A percentile compares a stretch with the other conserved stretches of the same genome.
phyloP scores from a whole-genome alignment of 2,113 vertebrate genomes.

The Gallinago undulata region DNA sequence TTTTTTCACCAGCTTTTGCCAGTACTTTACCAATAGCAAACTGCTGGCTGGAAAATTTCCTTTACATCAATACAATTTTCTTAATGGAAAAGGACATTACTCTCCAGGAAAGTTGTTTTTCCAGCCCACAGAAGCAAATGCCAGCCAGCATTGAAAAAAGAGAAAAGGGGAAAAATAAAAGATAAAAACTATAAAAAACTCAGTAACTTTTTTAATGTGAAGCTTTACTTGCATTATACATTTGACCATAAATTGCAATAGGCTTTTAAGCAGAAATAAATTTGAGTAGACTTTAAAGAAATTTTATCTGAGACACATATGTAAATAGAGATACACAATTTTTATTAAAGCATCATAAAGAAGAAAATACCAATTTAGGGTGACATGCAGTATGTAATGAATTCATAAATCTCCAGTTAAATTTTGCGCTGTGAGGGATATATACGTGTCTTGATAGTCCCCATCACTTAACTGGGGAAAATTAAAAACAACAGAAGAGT shows the following conservation, averaged over 20 bases:
- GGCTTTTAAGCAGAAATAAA: neutral
- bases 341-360: neutral
- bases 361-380: neutral
- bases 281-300: neutral
- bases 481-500: neutral
- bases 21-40: neutral
- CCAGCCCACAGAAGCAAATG: neutral
- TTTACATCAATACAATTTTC: neutral
- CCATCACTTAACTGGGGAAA: neutral
- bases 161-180: neutral
- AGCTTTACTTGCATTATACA: neutral
- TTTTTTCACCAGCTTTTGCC: neutral
- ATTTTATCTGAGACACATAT: neutral
- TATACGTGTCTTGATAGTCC: neutral
- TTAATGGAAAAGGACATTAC: neutral
- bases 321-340: neutral
- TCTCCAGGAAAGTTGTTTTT: neutral
- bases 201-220: neutral
- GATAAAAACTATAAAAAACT: neutral
- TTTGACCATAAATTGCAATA: neutral
- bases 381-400: neutral
- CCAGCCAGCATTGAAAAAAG: neutral
- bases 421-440: neutral
- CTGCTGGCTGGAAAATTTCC: neutral
- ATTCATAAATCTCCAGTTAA: neutral